Percentiles rank a stretch among this genome's conserved stretches.
These are phyloP conservation scores for Stegodyphus mimosarum DNA, from an alignment of 1,140 invertebrate genomes.

Conservation along the genomic window DNA sequence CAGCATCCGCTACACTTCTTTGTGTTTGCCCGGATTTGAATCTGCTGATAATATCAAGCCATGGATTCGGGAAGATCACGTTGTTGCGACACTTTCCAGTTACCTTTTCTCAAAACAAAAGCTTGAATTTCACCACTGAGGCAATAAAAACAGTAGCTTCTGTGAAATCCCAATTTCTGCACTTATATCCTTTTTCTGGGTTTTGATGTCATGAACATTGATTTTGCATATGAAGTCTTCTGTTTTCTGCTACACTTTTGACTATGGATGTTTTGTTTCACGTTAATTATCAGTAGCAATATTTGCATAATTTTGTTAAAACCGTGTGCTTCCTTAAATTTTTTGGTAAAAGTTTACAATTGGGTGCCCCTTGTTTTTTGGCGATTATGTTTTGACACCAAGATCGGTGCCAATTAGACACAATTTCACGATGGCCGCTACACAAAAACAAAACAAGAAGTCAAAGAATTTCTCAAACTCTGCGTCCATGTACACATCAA, in stretches of 20 bases:
- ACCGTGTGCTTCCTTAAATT: background rate
- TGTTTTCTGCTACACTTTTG: background rate
- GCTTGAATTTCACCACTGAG: background rate
- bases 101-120: background rate
- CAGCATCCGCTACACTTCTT: background rate
- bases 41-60: background rate
- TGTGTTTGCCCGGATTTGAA: background rate
- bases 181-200: too few species aligned
- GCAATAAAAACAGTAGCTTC: background rate
- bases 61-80: background rate
- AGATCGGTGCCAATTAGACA: too few species aligned
- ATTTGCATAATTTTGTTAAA: background rate
- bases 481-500: too few species aligned
- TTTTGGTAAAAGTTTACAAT: too few species aligned
- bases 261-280: background rate
- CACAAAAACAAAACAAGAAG: too few species aligned
- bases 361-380: too few species aligned
- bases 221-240: too few species aligned
- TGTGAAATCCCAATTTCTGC: background rate
- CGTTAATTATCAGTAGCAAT: background rate
- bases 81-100: background rate
- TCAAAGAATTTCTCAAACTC: too few species aligned
- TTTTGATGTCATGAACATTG: too few species aligned
- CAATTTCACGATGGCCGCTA: too few species aligned
- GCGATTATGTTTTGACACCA: too few species aligned